Evolutionary conservation across 2,113 vertebrate species (phyloP).

Genomic region (Amblyornis subalaris): DNA sequence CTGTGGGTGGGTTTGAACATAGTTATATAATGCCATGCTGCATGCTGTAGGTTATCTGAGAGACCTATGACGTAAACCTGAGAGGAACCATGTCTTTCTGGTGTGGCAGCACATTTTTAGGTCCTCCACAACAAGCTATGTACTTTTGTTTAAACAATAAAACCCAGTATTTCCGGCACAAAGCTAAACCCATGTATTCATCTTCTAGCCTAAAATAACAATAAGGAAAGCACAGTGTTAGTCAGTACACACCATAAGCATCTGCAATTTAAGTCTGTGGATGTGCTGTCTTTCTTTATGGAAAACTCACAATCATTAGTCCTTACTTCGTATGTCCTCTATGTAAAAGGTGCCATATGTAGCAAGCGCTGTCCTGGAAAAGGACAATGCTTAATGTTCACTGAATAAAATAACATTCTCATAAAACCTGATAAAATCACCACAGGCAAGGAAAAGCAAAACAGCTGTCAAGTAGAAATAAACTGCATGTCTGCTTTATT

Average conservation of each 20-base stretch:
- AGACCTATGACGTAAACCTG: background rate
- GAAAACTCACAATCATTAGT: background rate
- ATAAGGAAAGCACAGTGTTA: background rate
- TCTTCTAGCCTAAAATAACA: background rate
- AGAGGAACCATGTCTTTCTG: background rate
- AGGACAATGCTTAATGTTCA: background rate
- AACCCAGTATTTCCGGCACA: background rate
- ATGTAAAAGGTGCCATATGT: background rate
- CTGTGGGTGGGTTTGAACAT: background rate
- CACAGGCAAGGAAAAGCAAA: background rate
- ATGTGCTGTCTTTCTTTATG: background rate
- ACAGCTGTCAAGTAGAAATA: background rate
- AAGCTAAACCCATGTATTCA: background rate
- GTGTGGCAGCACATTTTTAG: background rate
- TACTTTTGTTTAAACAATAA: background rate
- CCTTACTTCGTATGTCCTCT: background rate
- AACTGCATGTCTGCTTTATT: background rate
- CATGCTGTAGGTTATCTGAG: background rate
- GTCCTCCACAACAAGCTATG: background rate
- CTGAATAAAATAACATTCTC: background rate
- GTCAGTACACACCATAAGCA: background rate
- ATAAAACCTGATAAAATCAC: background rate
- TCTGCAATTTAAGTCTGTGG: background rate
- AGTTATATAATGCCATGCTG: background rate
- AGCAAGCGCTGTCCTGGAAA: background rate